phyloP scores from a whole-genome alignment of 2,888 invertebrate genomes.

The Pollenia griseotomentosa region DNA sequence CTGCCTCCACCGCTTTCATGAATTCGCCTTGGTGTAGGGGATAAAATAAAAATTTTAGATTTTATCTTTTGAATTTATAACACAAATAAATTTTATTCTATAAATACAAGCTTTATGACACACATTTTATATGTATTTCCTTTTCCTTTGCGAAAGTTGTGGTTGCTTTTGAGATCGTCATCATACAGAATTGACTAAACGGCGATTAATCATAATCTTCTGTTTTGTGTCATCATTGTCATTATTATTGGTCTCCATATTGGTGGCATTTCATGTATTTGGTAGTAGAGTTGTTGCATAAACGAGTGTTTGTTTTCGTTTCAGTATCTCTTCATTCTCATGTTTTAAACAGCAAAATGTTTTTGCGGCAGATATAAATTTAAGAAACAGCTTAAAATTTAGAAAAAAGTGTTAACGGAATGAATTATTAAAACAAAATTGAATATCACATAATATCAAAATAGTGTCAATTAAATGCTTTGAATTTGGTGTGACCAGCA shows the following conservation, averaged over 20 bases:
- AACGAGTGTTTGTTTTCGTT: background rate
- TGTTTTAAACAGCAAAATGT: conserved; percentile 19
- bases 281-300: background rate
- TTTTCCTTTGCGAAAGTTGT: background rate
- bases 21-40: no score
- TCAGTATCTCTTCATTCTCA: conserved; percentile 26
- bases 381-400: conserved; percentile 78
- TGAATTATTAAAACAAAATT: conserved; percentile 75
- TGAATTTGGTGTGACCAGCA: no score
- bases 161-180: conserved; percentile 63
- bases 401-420: conserved; percentile 82
- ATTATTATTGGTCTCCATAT: conserved; percentile 67
- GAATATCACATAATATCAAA: background rate
- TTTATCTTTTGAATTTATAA: no score
- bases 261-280: conserved; percentile 62
- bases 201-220: conserved; percentile 83
- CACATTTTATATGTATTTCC: no score
- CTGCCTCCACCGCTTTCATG: no score
- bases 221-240: conserved; percentile 69
- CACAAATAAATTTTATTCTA: no score
- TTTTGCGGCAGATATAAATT: conserved; percentile 76
- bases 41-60: no score
- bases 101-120: no score
- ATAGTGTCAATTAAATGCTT: no score
- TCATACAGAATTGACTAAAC: conserved; percentile 82